Percentiles rank a stretch among this genome's conserved stretches.
Conservation (phyloP, 2,888 invertebrate species). For the Liposcelis brunnea region DNA sequence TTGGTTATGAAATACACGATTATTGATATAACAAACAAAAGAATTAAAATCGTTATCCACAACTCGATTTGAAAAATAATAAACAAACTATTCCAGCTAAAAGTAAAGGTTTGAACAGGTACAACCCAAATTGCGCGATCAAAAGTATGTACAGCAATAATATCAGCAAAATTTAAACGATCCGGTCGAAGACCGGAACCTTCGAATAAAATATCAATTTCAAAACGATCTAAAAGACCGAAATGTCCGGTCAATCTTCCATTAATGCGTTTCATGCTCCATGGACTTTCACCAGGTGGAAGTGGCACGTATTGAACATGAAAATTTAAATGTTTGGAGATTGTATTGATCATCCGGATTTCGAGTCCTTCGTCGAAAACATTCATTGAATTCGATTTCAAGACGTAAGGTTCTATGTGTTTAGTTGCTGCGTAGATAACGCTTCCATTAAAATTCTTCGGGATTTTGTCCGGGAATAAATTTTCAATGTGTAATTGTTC, state of each 20-base stretch:
- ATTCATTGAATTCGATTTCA: not conserved
- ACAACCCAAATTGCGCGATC: not conserved
- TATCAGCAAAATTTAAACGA: not conserved
- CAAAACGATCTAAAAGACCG: not conserved
- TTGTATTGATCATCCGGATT: not conserved
- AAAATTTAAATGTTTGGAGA: not conserved
- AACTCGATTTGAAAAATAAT: not conserved
- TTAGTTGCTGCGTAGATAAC: not conserved
- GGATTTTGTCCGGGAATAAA: conserved; percentile 1
- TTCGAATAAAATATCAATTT: conserved; percentile 1
- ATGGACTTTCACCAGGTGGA: not conserved
- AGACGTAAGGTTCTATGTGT: too few species aligned
- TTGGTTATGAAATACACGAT: not conserved
- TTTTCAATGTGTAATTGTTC: too few species aligned
- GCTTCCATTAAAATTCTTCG: not conserved
- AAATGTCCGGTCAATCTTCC: not conserved
- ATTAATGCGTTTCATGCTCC: not conserved
- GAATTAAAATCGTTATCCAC: not conserved
- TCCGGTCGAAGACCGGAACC: not conserved
- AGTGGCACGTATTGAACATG: not conserved
- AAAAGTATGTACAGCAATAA: not conserved
- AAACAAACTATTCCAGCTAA: not conserved
- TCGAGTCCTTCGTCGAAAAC: not conserved
- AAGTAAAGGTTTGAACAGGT: not conserved
- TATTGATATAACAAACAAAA: not conserved